Conservation (phyloP, 64 coral and sea anemone genomes). For the Orbicella faveolata region DNA sequence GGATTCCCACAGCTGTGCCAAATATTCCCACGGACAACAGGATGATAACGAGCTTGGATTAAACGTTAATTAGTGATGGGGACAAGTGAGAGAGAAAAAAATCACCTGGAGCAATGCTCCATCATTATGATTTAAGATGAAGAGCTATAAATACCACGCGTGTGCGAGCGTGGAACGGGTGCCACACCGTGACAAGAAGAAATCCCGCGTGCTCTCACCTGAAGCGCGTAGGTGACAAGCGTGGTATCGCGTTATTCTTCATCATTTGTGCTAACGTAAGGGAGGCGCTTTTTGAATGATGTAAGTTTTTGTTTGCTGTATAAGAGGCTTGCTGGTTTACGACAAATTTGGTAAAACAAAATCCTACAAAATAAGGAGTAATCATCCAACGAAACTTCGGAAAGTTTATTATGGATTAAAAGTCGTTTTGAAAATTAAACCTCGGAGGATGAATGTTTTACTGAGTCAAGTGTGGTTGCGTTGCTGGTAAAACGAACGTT, state of each 20-base stretch:
- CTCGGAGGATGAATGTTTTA: no score
- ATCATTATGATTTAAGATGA: not conserved
- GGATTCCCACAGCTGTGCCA: conserved; percentile 89
- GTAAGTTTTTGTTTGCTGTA: no score
- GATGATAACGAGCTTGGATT: conserved; percentile 22
- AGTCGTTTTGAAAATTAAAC: no score
- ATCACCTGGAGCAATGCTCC: not conserved
- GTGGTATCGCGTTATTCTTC: not conserved
- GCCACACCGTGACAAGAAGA: not conserved
- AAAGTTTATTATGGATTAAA: no score
- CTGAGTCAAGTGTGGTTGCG: no score
- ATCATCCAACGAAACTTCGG: no score
- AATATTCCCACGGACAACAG: conserved; percentile 28
- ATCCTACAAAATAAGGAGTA: no score
- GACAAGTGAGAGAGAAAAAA: not conserved
- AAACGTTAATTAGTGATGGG: not conserved
- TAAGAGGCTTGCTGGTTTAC: no score
- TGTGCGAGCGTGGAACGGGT: not conserved
- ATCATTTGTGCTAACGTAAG: not conserved
- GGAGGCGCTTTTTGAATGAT: no score
- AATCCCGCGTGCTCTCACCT: not conserved
- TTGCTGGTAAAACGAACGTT: no score
- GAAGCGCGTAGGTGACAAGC: not conserved
- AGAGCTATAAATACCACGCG: not conserved
- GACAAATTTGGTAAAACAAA: no score